Percentiles rank a stretch among this genome's conserved stretches.
These are phyloP conservation scores for Leptinotarsa rubiginosa DNA, from an alignment of 2,888 invertebrate genomes.

Conservation along the genomic window DNA sequence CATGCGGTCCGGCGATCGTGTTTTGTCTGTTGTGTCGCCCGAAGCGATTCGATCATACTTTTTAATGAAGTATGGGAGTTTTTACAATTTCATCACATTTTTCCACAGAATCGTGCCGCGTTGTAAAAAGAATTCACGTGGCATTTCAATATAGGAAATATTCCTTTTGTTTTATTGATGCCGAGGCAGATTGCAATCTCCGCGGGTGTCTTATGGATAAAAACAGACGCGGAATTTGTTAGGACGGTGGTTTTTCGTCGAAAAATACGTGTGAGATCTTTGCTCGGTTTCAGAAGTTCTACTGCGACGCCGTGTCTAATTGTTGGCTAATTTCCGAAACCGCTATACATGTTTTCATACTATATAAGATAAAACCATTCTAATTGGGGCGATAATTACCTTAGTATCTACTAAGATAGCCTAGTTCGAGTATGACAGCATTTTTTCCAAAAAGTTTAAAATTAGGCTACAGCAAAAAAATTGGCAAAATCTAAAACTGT, in stretches of 20 bases:
- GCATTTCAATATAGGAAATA: conserved; percentile 3
- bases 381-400: neutral
- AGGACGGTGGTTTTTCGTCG: neutral
- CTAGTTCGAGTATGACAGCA: neutral
- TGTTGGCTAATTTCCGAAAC: neutral
- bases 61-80: conserved; percentile 36
- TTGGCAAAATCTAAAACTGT: too few relatives aligned
- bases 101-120: neutral
- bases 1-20: conserved; percentile 36
- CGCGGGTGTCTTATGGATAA: neutral
- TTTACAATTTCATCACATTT: conserved; percentile 23
- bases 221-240: neutral
- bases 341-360: neutral
- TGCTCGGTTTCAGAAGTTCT: too few relatives aligned
- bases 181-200: conserved; percentile 1
- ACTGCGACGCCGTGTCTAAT: neutral
- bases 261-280: neutral
- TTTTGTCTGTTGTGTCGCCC: conserved; percentile 35
- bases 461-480: too few relatives aligned
- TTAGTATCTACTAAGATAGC: neutral
- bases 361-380: neutral
- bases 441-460: too few relatives aligned
- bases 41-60: conserved; percentile 42
- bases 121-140: neutral
- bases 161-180: conserved; percentile 12